Evolutionary conservation across 2,113 vertebrate genomes (phyloP), one percentile per base, ranked within the genome.

Genomic region (Octodon degus): DNA sequence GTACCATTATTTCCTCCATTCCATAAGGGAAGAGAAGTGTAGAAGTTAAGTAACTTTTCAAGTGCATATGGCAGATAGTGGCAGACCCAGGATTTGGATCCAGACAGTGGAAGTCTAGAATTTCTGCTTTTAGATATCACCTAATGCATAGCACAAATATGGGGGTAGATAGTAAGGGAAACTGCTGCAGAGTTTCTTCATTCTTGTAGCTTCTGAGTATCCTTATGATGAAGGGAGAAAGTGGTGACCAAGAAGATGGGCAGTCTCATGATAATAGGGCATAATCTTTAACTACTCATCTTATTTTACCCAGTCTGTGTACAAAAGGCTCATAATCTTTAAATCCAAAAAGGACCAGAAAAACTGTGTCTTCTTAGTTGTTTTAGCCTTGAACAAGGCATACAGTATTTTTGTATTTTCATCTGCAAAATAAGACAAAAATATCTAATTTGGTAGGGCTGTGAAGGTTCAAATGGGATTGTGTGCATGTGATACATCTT

Each of bases 161-260:
- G 8, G 24, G 24, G 27, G 22, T 53, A 93, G 40, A 34, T 93
- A 90, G 53, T 32, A 77, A 43, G 30, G 50, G n/a, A 53, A 60
- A 67, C 25, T 93, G 13, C 92, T 77, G 27, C 40, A 37, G 60
- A 84, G 34, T 20, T 92, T 96, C 63, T 91, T 86, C 58, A 85
- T 87, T 96, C 53, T 25, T 95, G 24, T 65, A 85, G 70, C 58
- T 40, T 96, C 40, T 80, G 1, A 55, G 34, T 20, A 91, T 92
- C 58, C 50, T 86, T 93, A 72, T 93, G 53, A 95, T 20, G 88
- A 92, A 93, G 30, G 12, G 8, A 80, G 96, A 90, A 94, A 80
- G 47, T n/a, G 40, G 85, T 79, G 53, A 83, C 50, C 32, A 65
- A 96, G 62, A 96, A 95, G 32, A 87, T 40, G 37, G 50, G 70